Evolutionary conservation across 2,113 vertebrate species (phyloP).

Genomic region (Urocolius indicus): DNA sequence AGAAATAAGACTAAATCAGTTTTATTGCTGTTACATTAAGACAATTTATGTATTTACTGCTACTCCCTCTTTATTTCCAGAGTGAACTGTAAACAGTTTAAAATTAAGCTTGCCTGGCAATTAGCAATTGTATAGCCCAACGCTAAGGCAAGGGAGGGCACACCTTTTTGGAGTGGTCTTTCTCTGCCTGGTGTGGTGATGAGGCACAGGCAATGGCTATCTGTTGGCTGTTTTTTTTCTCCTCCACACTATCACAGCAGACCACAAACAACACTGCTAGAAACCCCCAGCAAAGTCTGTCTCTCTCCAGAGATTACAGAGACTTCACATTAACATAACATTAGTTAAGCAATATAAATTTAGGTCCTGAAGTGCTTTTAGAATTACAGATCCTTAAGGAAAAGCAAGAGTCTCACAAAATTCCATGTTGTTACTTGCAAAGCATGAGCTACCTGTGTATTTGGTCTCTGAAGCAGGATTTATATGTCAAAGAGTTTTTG

Average conservation of each 20-base stretch:
- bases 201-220: background rate
- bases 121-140: background rate
- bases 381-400: background rate
- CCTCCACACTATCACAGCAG: background rate
- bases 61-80: background rate
- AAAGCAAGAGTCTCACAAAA: background rate
- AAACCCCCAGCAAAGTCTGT: background rate
- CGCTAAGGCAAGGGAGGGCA: background rate
- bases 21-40: background rate
- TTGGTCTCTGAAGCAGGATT: background rate
- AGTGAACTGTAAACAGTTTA: background rate
- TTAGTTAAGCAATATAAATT: background rate
- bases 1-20: background rate
- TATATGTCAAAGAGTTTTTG: background rate
- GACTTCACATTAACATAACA: background rate
- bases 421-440: background rate
- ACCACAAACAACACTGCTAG: background rate
- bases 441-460: background rate
- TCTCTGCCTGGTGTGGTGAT: background rate
- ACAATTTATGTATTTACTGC: background rate
- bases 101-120: background rate
- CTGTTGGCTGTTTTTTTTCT: background rate
- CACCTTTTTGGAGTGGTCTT: background rate
- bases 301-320: background rate
- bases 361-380: background rate